phyloP scores from a whole-genome alignment of 2,113 vertebrate genomes.

The Platysternon megacephalum region DNA sequence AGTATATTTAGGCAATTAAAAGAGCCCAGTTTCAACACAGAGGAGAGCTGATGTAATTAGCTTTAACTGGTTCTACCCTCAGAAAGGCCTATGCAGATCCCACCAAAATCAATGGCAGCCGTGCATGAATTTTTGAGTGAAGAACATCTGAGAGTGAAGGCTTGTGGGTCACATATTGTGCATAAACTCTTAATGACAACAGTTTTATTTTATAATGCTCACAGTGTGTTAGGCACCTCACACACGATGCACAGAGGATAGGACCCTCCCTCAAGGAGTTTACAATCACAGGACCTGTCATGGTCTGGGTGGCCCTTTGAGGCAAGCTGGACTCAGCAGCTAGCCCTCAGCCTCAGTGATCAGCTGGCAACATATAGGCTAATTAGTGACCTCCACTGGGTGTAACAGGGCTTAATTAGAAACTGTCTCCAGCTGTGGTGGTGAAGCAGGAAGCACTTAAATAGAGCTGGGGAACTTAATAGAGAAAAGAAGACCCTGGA shows the following conservation, averaged over 20 bases:
- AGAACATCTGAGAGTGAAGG: neutral
- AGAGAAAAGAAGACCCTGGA: neutral
- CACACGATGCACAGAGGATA: no score
- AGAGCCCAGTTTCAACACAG: neutral
- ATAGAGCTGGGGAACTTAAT: neutral
- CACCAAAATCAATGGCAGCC: neutral
- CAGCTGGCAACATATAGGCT: neutral
- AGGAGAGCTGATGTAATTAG: neutral
- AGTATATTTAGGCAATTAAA: neutral
- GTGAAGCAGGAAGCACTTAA: neutral
- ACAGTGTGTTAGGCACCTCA: neutral
- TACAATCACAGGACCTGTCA: neutral
- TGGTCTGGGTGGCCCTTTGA: neutral
- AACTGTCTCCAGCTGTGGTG: neutral
- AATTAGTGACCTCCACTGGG: neutral
- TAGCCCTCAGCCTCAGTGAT: neutral
- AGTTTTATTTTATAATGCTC: neutral
- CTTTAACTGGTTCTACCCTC: neutral
- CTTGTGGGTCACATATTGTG: neutral
- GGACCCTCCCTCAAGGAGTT: neutral
- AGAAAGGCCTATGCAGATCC: neutral
- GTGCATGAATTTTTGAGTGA: neutral
- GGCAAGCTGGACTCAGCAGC: neutral
- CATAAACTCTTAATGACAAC: neutral
- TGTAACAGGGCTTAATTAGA: neutral